Base-by-base conservation (phyloP, 30 jellyfish, hydroid and myxozoan genomes). In the Aurelia coerulea region DNA sequence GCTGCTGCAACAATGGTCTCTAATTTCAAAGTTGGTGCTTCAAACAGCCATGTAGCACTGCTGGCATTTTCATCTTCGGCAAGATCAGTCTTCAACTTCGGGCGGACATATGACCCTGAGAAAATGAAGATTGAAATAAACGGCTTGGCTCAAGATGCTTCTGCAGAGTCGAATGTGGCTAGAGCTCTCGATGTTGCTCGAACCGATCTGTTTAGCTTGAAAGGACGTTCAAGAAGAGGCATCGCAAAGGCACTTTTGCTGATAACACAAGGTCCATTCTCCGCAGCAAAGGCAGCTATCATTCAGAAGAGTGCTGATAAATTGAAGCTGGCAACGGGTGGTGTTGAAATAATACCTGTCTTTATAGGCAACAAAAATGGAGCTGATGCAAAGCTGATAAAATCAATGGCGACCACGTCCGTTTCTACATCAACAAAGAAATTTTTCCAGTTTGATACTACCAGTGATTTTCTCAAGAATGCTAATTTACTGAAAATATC, bases 151-250 rank as follows among this genome's bases (percentile, higher is more conserved):
- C 86, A 62, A 33, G 96, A 79, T 62, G 89, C 91, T 1, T 70
- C 97, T 1, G 72, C 54, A 10, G 87, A 68, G 10, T 75, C 94
- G 41, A 85, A 90, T 60, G 51, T 95, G 39, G 93, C 83, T 1
- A 74, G 68, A 13, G 42, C 74, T 46, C 68, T 95, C 32, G 78
- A 67, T 16, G 56, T 73, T 31, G 99, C 96, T 15, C 72, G 66
- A 17, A 73, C 63, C 50, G 96, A 90, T 19, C 64, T 95, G 51
- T 95, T 90, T 66, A 95, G 93, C 65, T 74, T 90, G 70, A 90
- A 88, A 60, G 97, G 97, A 35, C 80, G 97, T 12, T 83, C 90
- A 41, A 76, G 99, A 65, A 56, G 91, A 51, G 94, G 98, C 11
- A 71, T 80, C 10, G 97, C 98, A 1, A 74, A 96, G 12, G 96